Conservation (phyloP, 2,113 vertebrate species). For the Strix aluco region DNA sequence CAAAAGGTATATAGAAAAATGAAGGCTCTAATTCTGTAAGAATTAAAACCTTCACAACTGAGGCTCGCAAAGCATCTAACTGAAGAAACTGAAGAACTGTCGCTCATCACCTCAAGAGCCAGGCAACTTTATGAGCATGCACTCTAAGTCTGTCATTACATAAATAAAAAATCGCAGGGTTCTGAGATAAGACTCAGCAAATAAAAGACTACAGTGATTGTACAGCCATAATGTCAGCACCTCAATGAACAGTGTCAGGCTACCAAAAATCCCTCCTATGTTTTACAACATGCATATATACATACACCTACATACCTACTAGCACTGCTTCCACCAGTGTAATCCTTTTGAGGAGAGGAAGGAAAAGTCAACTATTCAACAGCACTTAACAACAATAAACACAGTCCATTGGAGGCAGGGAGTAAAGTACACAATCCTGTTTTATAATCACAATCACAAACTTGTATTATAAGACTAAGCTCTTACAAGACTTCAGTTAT, state of each 20-base stretch:
- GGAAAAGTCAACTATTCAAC: background rate
- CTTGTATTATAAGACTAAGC: background rate
- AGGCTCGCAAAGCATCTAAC: background rate
- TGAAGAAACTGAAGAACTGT: background rate
- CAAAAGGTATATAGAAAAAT: background rate
- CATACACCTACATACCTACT: background rate
- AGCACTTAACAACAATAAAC: background rate
- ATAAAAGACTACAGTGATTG: background rate
- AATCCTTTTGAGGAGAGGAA: background rate
- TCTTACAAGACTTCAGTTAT: background rate
- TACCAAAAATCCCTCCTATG: background rate
- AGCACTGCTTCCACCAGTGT: background rate
- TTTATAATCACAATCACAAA: background rate
- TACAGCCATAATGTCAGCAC: background rate
- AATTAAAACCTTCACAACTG: background rate
- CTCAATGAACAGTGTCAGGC: background rate
- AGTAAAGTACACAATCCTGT: background rate
- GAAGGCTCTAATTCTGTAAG: background rate
- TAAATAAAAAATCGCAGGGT: background rate
- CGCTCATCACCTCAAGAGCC: background rate
- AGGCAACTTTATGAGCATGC: background rate
- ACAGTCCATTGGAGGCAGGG: background rate
- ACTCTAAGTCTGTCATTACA: background rate
- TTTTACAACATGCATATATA: background rate
- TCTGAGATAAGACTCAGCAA: background rate